Evolutionary conservation across 2,113 vertebrate genomes (phyloP), one percentile per base, ranked within the genome.

Genomic region (Pomatorhinus ruficollis): DNA sequence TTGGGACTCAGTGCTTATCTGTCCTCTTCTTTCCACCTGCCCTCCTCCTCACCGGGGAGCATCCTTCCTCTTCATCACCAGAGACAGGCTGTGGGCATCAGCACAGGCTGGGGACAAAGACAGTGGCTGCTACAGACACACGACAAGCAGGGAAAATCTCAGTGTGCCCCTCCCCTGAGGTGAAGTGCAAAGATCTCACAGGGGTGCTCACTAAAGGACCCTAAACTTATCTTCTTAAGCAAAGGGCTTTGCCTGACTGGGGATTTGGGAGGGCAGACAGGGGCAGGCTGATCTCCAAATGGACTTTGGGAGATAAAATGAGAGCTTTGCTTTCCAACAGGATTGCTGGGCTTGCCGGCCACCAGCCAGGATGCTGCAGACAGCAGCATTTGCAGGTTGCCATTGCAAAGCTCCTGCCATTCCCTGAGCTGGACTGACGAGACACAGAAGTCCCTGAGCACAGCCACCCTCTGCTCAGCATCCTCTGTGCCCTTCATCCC

Each of bases 141-240:
- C 2, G 25, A 8, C 1, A 7, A 9, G 15, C 35, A 14, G 60
- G 56, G 44, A n/a, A 53, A 76, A 9, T 1, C 56, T 68, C 4
- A 0, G 9, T 1, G 17, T 1, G 39, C 56, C 2, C 44, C 35
- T n/a, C 33, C 39, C 1, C 9, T 2, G 12, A 35, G 35, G 35
- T 9, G 37, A 40, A 65, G 61, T 1, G n/a, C 45, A 45, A 61
- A 69, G 70, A 52, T 5, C 42, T 37, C 11, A 1, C 21, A 31
- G 30, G 9, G 16, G 10, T 3, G 6, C 7, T 30, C 24, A 4
- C 74, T 31, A 35, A 40, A 57, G 30, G 14, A 45, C n/a, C 30
- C 20, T 30, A 56, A 49, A 44, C 6, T 21, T 27, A 5, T 17
- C n/a, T 50, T 52, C 39, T 63, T 33, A 10, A 37, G 72, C 56